Base-by-base conservation (phyloP, 2,797 vertebrate species). In the Rousettus madagascariensis region DNA sequence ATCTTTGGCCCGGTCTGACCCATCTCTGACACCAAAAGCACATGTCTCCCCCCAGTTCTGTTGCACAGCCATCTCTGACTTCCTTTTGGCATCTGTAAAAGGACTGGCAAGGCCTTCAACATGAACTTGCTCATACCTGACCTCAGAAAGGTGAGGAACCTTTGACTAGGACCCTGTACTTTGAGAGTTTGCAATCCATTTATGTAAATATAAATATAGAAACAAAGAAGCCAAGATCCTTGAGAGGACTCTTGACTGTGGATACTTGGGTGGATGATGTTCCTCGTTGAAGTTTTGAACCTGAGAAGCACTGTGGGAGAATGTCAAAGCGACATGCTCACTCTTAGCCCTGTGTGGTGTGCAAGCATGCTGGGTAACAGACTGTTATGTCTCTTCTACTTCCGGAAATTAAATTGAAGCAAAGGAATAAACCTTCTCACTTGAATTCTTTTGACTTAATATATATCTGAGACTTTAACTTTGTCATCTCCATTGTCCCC, bases 371-470 rank as follows among this genome's bases (percentile, higher is more conserved):
- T 36, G 59, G 33, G 33, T 26, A n/a, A 12, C 4, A 65, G 13
- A 22, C 33, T 26, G 0, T 30, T 38, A 16, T 38, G 38, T 74
- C 74, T 30, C 36, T 17, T 68, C 92, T 68, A 61, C 79, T 89
- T 89, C 57, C 33, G 20, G 75, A 90, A 86, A 33, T 46, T 10
- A n/a, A 87, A 28, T 49, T 19, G 71, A 55, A 33, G 36, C 12
- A 43, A 43, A 16, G 33, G 51, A 69, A 33, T 28, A 79, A 80
- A 51, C 7, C 68, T 49, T 36, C 7, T 88, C 41, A 26, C n/a
- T 84, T 91, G 65, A 90, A 80, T 84, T 79, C 46, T 68, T 95
- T 89, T 69, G 41, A 74, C 24, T 71, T 68, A 38, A 55, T 57
- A 3, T 26, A 10, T 66, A 33, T 10, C 43, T 53, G 24, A 95